Conservation (phyloP, 1,140 invertebrate species). For the Xylocopa sonorina region DNA sequence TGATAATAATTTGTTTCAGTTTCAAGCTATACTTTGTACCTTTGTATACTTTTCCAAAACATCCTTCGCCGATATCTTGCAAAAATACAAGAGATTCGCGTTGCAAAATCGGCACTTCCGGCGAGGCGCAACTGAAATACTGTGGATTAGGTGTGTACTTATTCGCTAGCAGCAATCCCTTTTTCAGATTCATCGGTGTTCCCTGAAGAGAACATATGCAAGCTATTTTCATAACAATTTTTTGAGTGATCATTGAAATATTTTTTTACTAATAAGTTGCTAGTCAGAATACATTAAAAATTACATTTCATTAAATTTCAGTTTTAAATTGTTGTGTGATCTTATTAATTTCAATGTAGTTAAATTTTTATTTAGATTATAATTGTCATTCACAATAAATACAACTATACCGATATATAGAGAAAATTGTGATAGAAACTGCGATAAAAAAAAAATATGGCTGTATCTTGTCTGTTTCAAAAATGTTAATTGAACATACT, state of each 20-base stretch:
- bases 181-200: slow-evolving; percentile 83
- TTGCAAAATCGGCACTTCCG: slow-evolving; percentile 84
- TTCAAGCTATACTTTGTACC: slow-evolving; percentile 82
- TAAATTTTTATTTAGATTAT: neutral
- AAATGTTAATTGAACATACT: neutral
- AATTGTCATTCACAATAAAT: neutral
- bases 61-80: slow-evolving; percentile 93
- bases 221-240: neutral
- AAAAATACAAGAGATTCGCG: slow-evolving; percentile 86
- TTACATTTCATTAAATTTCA: neutral
- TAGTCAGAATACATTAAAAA: neutral
- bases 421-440: neutral
- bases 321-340: neutral
- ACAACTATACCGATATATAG: neutral
- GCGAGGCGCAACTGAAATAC: slow-evolving; percentile 85
- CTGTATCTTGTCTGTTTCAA: neutral
- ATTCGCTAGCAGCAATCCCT: slow-evolving; percentile 86
- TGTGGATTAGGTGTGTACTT: slow-evolving; percentile 90
- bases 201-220: slow-evolving; percentile 70
- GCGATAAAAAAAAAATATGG: neutral
- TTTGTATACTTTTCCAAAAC: slow-evolving; percentile 96
- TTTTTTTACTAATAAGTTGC: neutral
- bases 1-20: neutral
- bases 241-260: neutral
- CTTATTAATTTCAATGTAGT: neutral